Percentiles rank a stretch among this genome's conserved stretches.
These are phyloP conservation scores for Typhlichthys eigenmanni DNA, from an alignment of 2,797 vertebrate genomes.

Conservation along the genomic window DNA sequence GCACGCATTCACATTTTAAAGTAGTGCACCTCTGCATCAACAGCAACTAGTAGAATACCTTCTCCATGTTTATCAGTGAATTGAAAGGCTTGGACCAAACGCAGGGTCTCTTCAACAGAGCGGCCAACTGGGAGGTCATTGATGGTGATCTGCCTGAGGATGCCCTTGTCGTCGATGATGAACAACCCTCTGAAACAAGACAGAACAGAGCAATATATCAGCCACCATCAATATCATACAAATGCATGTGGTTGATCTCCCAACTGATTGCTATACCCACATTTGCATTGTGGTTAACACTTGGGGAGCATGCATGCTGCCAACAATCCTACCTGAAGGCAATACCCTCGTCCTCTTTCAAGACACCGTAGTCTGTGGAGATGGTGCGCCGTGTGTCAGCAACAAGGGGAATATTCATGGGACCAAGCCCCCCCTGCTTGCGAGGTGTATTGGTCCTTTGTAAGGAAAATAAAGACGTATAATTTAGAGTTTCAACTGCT, in stretches of 20 bases:
- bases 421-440: constrained; percentile 92
- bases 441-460: constrained; percentile 89
- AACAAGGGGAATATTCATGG: constrained; percentile 92
- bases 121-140: constrained; percentile 97
- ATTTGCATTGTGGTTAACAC: too few relatives aligned
- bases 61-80: constrained; percentile 97
- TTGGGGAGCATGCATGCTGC: too few relatives aligned
- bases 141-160: constrained; percentile 95
- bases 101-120: constrained; percentile 91
- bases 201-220: not conserved
- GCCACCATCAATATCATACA: not conserved
- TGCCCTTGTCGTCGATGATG: constrained; percentile 93
- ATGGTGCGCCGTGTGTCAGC: constrained; percentile 87
- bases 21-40: not conserved
- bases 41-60: constrained; percentile 74
- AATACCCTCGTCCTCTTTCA: constrained; percentile 95
- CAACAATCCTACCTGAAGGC: constrained; percentile 85
- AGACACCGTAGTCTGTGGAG: constrained; percentile 89
- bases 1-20: not conserved
- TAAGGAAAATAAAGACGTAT: not conserved
- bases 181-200: constrained; percentile 85
- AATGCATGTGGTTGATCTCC: not conserved
- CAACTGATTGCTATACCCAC: too few relatives aligned
- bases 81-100: constrained; percentile 97
- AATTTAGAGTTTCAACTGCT: not conserved